Conservation (phyloP, 2,888 invertebrate genomes). For the Parnassius mnemosyne region DNA sequence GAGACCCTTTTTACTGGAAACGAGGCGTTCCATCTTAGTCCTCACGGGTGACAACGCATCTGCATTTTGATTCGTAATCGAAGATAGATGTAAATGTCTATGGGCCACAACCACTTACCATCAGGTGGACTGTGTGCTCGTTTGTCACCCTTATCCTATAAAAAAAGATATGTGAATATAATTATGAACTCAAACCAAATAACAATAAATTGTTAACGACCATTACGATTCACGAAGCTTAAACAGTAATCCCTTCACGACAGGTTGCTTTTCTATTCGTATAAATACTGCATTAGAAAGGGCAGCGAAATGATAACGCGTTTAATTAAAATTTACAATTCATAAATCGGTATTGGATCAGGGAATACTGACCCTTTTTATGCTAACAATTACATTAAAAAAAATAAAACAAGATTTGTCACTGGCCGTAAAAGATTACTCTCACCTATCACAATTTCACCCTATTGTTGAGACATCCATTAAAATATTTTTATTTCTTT, state of each 20-base stretch:
- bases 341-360: slow-evolving; percentile 53
- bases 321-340: slow-evolving; percentile 53
- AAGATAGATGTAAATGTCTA: too few relatives aligned
- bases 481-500: slow-evolving; percentile 63
- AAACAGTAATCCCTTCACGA: neutral
- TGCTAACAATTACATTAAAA: slow-evolving; percentile 60
- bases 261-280: slow-evolving; percentile 16
- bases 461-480: slow-evolving; percentile 71
- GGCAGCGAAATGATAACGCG: slow-evolving; percentile 20
- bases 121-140: too few relatives aligned
- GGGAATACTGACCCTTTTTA: slow-evolving; percentile 63
- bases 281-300: slow-evolving; percentile 11
- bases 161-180: neutral
- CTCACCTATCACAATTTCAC: slow-evolving; percentile 80
- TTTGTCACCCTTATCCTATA: too few relatives aligned
- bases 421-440: slow-evolving; percentile 69
- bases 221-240: slow-evolving; percentile 7
- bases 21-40: too few relatives aligned
- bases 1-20: too few relatives aligned
- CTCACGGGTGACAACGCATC: too few relatives aligned
- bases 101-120: too few relatives aligned
- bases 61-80: too few relatives aligned
- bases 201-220: neutral
- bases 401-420: slow-evolving; percentile 60
- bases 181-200: neutral